Evolutionary conservation across 2,888 invertebrate species (phyloP), one percentile per base, ranked within the genome.

Genomic region (Argynnis bischoffii): DNA sequence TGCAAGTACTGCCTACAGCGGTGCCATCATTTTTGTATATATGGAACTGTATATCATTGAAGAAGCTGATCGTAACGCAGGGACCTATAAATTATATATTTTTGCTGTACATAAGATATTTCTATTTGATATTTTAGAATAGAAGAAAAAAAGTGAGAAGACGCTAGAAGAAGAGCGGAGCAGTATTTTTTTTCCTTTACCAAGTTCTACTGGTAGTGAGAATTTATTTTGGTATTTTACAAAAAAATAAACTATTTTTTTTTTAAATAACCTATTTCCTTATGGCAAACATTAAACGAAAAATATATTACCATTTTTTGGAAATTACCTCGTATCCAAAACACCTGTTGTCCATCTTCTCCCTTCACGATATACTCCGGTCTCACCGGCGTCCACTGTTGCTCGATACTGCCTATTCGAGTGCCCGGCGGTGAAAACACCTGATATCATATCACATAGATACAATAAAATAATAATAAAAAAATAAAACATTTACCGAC

Each of bases 361-460:
- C 97, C 94, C 75, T 95, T 94, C 67, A 98, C 93, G 0, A 93
- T 83, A 80, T 96, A 98, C 15, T 94, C 87, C 0, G 97, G 97
- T 66, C 93, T 93, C 64, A 95, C 92, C 13, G 95, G 85, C 55
- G 95, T 94, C 95, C 96, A 96, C 75, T 95, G 94, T 85, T 97
- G 96, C 76, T 95, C 94, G 8, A 97, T 93, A 0, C 93, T 93
- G 13, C 97, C 97, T 41, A 96, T 91, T 11, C 94, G 81, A 56
- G 89, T 92, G 1, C 95, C 95, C 0, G 95, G 95, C 0, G 96
- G 96, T 0, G 96, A 90, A 65, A 93, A 95, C 0, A 98, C 95
- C 75, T 83, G 2, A 41, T 35, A 11, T 8, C 35, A 35, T 6
- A 6, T 8, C 35, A 6, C 11, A 35, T 35, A 35, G 6, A 35